Evolutionary conservation across 2,797 vertebrate species (phyloP), one percentile per base, ranked within the genome.

Genomic region (Gymnoscopelus microlampas): DNA sequence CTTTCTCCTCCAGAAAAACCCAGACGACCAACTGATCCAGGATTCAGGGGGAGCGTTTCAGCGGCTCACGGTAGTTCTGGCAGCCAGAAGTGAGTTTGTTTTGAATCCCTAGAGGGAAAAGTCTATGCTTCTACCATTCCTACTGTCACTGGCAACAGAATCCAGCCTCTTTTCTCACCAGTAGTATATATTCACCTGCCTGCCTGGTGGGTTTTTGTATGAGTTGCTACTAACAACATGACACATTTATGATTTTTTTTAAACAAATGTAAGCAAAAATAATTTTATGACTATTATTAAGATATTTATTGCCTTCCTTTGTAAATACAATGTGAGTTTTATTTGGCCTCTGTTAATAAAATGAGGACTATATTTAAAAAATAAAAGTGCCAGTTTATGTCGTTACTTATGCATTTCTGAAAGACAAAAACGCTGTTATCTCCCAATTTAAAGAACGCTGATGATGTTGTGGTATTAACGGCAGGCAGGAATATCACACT

Each of bases 261-360:
- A 90, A 91, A 92, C 90, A 92, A 94, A 92, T 93, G 91, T 94
- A 94, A 93, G 88, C 92, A 92, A 93, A 87, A 93, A 90, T 94
- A 92, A 94, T 94, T 95, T 94, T 95, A 95, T 94, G 93, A 94
- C 90, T 94, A 95, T 94, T 94, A 94, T 95, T 90, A 94, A 95
- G 91, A 94, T 95, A 95, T 95, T 95, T 95, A 95, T 95, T 95
- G 90, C 92, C 91, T 94, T 89, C 91, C 87, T 92, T 89, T 94
- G 94, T 95, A 94, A 94, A 95, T 94, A 94, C 92, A 93, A 92
- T 93, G 90, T 93, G 91, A 94, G 91, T 94, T 94, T 90, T 94
- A 94, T 94, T 92, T 94, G 92, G 90, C 92, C 93, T 94, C 93
- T 93, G 90, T 93, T 94, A 94, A 94, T 94, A 95, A 94, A 95